Evolutionary conservation across 1,140 invertebrate species (phyloP).

Genomic region (Triops longicaudatus): DNA sequence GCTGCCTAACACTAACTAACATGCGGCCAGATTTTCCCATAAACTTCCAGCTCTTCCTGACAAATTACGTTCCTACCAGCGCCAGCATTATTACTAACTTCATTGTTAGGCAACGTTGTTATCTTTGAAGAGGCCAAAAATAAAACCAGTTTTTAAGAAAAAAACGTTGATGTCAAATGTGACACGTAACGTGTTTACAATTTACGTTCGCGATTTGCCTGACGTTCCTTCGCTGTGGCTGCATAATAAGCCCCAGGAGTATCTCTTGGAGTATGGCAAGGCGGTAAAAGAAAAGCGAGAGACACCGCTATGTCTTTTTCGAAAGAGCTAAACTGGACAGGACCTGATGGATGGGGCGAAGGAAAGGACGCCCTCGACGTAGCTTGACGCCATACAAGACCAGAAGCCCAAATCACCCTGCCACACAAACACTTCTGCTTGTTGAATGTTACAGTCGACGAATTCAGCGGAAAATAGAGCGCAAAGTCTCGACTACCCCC

Average conservation of each 20-base stretch:
- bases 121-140: neutral
- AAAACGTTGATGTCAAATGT: neutral
- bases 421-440: constrained; percentile 14
- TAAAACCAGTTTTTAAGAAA: neutral
- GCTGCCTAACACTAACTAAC: neutral
- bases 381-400: constrained; percentile 14
- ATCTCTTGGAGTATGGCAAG: neutral
- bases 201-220: neutral
- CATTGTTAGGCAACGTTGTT: neutral
- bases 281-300: neutral
- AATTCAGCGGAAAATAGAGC: constrained; percentile 11
- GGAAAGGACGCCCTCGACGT: constrained; percentile 7
- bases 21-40: neutral
- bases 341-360: constrained; percentile 13
- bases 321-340: constrained; percentile 8
- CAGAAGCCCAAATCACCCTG: constrained; percentile 10
- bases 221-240: neutral
- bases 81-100: neutral
- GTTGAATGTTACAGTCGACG: constrained; percentile 1
- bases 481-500: neutral
- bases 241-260: neutral
- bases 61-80: neutral
- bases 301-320: neutral
- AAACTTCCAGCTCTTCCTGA: neutral
- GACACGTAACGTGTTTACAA: neutral